phyloP scores from a whole-genome alignment of 2,797 vertebrate genomes.

The Lutjanus campechanus region DNA sequence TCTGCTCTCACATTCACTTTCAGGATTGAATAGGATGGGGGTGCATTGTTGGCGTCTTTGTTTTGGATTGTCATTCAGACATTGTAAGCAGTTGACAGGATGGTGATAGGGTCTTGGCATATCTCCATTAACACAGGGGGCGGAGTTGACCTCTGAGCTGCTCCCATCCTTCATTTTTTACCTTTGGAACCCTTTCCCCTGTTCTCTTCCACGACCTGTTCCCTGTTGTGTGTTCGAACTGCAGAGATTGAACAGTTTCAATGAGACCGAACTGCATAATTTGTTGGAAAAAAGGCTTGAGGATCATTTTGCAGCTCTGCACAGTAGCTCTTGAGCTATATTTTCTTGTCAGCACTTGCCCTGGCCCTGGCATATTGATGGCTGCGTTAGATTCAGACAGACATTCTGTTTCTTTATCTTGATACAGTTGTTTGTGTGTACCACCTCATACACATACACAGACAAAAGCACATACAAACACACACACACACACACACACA shows the following conservation, averaged over 20 bases:
- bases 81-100: constrained; percentile 74
- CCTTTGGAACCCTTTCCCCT: constrained; percentile 43
- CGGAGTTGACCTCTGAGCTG: constrained; percentile 65
- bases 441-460: neutral
- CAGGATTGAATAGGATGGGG: constrained; percentile 44
- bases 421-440: neutral
- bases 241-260: constrained; percentile 27
- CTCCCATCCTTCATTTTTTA: constrained; percentile 60
- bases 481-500: too few species aligned
- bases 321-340: constrained; percentile 21
- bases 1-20: constrained; percentile 39
- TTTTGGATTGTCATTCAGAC: constrained; percentile 70
- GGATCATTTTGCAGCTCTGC: constrained; percentile 32
- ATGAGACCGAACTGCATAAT: constrained; percentile 31
- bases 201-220: constrained; percentile 17
- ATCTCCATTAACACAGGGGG: constrained; percentile 71
- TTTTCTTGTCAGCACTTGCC: constrained; percentile 44
- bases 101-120: constrained; percentile 70
- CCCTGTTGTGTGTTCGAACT: constrained; percentile 22
- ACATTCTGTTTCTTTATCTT: constrained; percentile 17
- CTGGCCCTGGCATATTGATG: constrained; percentile 24
- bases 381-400: constrained; percentile 31
- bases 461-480: neutral
- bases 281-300: constrained; percentile 4
- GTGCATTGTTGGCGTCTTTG: constrained; percentile 72